phyloP scores from a whole-genome alignment of 2,888 invertebrate species.

The Cyaniris semiargus region DNA sequence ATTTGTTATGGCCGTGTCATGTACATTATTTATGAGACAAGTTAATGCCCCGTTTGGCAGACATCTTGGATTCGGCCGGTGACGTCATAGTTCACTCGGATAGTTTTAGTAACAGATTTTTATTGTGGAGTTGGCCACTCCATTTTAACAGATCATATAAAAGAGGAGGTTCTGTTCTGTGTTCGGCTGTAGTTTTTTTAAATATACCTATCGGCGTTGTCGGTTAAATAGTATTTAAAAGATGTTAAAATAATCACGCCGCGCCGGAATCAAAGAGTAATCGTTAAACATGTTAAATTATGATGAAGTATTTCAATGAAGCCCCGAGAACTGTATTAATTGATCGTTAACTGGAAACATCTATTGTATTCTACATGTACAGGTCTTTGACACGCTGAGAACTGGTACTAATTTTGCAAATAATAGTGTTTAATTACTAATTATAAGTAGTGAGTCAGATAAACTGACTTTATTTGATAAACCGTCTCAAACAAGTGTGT shows the following conservation, averaged over 20 bases:
- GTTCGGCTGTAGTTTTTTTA: background rate
- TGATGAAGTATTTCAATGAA: background rate
- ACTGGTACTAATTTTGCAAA: background rate
- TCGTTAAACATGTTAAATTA: background rate
- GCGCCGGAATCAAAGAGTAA: too few species aligned
- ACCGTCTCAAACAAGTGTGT: background rate
- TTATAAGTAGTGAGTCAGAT: background rate
- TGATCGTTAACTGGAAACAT: background rate
- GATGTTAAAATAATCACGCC: background rate
- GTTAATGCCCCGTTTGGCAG: slow-evolving; percentile 6
- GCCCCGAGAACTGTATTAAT: background rate
- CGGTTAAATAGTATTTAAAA: background rate
- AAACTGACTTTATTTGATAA: background rate
- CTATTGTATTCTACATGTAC: slow-evolving; percentile 2
- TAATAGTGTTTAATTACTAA: slow-evolving; percentile 4
- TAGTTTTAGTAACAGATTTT: background rate
- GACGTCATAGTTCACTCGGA: background rate
- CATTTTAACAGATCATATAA: too few species aligned
- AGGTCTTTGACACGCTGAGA: background rate
- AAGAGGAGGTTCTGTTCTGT: too few species aligned
- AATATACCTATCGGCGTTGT: background rate
- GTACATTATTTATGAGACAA: slow-evolving; percentile 13
- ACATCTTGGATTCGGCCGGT: background rate
- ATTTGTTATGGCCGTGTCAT: slow-evolving; percentile 3
- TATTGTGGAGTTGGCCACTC: background rate